Evolutionary conservation across 2,888 invertebrate species (phyloP).

Genomic region (Napeogenes inachia): DNA sequence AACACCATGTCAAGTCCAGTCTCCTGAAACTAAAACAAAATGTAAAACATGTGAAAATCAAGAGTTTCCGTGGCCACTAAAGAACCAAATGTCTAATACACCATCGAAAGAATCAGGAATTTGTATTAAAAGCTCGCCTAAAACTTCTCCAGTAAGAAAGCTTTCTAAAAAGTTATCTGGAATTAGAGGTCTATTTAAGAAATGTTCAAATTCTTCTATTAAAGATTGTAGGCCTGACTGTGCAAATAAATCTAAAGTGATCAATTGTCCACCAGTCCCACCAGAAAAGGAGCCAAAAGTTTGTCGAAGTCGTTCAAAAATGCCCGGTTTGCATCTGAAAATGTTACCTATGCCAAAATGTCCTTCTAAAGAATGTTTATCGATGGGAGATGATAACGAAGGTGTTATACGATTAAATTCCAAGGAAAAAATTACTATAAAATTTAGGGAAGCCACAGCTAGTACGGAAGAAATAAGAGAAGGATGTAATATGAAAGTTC

Average conservation of each 20-base stretch:
- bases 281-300: constrained; percentile 11
- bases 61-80: constrained; percentile 26
- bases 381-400: constrained; percentile 24
- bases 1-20: too few species aligned
- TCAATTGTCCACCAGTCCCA: constrained; percentile 8
- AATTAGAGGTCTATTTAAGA: constrained; percentile 13
- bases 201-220: constrained; percentile 14
- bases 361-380: constrained; percentile 35
- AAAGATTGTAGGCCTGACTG: constrained; percentile 26
- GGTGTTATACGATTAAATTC: constrained; percentile 39
- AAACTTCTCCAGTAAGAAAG: constrained; percentile 10
- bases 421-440: constrained; percentile 45
- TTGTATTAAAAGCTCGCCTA: constrained; percentile 11
- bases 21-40: constrained; percentile 1
- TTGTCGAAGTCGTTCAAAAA: constrained; percentile 26
- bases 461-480: constrained; percentile 52
- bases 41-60: constrained; percentile 20
- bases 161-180: constrained; percentile 14
- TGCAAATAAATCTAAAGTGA: constrained; percentile 24
- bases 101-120: constrained; percentile 21
- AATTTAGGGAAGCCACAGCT: constrained; percentile 40
- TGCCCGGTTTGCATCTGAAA: constrained; percentile 43
- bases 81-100: constrained; percentile 29
- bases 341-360: constrained; percentile 38
- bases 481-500: constrained; percentile 46